These are phyloP conservation scores for Semotilus atromaculatus DNA, from an alignment of 2,797 vertebrate genomes.

Conservation along the genomic window DNA sequence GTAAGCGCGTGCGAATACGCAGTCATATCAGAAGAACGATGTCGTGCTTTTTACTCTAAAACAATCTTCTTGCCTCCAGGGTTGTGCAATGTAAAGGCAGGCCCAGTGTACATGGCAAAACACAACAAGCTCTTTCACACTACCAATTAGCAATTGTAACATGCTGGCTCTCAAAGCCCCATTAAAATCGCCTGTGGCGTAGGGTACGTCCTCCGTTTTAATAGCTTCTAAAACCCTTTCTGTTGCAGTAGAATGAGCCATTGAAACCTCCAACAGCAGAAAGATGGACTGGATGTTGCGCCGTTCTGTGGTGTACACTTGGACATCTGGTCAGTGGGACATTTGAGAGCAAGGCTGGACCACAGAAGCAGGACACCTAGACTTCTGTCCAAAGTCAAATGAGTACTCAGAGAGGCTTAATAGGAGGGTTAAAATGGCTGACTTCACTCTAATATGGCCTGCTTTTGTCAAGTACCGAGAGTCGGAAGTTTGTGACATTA, in stretches of 20 bases:
- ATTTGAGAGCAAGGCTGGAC: constrained; percentile 53
- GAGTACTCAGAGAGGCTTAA: constrained; percentile 46
- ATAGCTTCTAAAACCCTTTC: constrained; percentile 43
- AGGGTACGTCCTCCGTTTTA: constrained; percentile 46
- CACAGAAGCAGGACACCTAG: constrained; percentile 35
- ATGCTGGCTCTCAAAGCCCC: constrained; percentile 54
- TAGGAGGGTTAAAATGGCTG: constrained; percentile 48
- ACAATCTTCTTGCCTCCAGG: constrained; percentile 45
- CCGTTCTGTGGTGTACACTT: constrained; percentile 41
- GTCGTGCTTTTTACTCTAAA: constrained; percentile 37
- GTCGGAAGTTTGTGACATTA: constrained; percentile 33
- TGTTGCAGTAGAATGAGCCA: constrained; percentile 48
- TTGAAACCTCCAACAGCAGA: constrained; percentile 42
- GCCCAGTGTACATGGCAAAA: constrained; percentile 47
- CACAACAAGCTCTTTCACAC: constrained; percentile 54
- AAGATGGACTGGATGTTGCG: constrained; percentile 43
- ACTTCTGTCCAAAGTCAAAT: constrained; percentile 52
- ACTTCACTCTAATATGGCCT: constrained; percentile 32
- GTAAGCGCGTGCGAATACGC: constrained; percentile 17
- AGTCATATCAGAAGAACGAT: constrained; percentile 39
- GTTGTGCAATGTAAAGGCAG: constrained; percentile 46
- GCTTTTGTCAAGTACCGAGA: constrained; percentile 24
- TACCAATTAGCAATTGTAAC: constrained; percentile 53
- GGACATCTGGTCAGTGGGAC: constrained; percentile 57
- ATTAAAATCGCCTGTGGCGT: constrained; percentile 54